phyloP scores from a whole-genome alignment of 2,113 vertebrate species.

The Semnornis frantzii region DNA sequence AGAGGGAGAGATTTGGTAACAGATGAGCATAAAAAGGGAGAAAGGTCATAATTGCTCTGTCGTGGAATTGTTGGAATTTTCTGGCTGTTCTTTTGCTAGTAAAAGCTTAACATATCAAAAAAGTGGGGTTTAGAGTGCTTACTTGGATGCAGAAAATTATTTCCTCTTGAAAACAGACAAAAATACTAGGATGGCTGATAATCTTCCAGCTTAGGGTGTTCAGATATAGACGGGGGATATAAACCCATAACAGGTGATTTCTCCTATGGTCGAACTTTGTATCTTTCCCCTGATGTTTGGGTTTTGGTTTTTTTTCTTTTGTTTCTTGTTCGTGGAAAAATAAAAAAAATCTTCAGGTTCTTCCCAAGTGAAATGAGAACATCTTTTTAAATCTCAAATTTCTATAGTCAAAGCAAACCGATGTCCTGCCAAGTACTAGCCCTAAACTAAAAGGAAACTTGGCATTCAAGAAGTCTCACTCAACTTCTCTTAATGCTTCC shows the following conservation, averaged over 20 bases:
- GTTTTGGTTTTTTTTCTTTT: neutral
- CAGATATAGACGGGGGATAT: neutral
- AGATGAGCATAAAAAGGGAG: neutral
- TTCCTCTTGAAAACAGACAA: neutral
- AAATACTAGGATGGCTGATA: neutral
- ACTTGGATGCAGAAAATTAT: neutral
- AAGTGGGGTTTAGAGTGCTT: neutral
- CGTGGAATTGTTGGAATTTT: neutral
- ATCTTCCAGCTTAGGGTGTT: neutral
- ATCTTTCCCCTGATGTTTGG: neutral
- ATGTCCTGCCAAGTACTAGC: constrained; percentile 35
- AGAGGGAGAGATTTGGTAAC: neutral
- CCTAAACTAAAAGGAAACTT: constrained; percentile 45
- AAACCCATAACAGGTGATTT: neutral
- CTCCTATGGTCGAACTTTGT: neutral
- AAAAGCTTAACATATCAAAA: neutral
- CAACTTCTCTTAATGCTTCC: constrained; percentile 5
- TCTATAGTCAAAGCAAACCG: constrained; percentile 16
- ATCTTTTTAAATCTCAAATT: constrained; percentile 19
- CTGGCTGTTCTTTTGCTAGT: neutral
- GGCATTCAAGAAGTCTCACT: constrained; percentile 34
- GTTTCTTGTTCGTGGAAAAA: neutral
- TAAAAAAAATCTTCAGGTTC: neutral
- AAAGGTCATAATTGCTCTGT: neutral
- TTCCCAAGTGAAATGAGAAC: neutral